Evolutionary conservation across 2,888 invertebrate genomes (phyloP).

Genomic region (Agonopterix subpropinquella): DNA sequence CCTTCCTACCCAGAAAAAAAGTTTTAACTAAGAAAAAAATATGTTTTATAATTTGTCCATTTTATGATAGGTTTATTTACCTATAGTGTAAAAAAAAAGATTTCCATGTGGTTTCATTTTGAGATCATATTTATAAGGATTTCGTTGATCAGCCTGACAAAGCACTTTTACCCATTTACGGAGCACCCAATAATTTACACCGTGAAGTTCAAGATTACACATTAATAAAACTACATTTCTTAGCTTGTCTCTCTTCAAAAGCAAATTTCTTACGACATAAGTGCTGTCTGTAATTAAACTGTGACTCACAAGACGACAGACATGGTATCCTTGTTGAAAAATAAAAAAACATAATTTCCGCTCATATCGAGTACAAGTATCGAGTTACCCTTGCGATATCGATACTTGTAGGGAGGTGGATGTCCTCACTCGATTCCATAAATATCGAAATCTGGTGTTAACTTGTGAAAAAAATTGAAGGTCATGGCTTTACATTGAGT

Average conservation of each 20-base stretch:
- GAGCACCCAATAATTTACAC: not conserved
- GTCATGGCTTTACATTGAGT: not conserved
- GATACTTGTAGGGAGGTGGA: constrained; percentile 39
- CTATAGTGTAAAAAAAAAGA: too few species aligned
- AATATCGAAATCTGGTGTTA: constrained; percentile 19
- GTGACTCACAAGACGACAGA: constrained; percentile 19
- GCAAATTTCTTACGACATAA: constrained; percentile 3
- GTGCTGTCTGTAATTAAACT: constrained; percentile 25
- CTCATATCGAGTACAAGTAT: constrained; percentile 33
- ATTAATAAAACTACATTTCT: constrained; percentile 2
- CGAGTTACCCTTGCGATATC: constrained; percentile 45
- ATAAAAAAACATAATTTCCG: constrained; percentile 35
- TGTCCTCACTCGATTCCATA: constrained; percentile 29
- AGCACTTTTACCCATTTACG: too few species aligned
- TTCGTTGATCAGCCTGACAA: too few species aligned
- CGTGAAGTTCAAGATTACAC: constrained; percentile 6
- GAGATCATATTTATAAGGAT: too few species aligned
- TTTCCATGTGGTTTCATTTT: too few species aligned
- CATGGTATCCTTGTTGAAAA: constrained; percentile 38
- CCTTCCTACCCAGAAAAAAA: too few species aligned
- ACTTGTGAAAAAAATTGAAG: not conserved
- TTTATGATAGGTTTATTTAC: too few species aligned
- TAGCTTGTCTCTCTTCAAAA: not conserved
- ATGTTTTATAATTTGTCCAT: too few species aligned
- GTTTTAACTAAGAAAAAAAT: too few species aligned